Percentiles rank a stretch among this genome's conserved stretches.
Conservation (phyloP, 2,113 vertebrate genomes). For the Sinosuthora webbiana region DNA sequence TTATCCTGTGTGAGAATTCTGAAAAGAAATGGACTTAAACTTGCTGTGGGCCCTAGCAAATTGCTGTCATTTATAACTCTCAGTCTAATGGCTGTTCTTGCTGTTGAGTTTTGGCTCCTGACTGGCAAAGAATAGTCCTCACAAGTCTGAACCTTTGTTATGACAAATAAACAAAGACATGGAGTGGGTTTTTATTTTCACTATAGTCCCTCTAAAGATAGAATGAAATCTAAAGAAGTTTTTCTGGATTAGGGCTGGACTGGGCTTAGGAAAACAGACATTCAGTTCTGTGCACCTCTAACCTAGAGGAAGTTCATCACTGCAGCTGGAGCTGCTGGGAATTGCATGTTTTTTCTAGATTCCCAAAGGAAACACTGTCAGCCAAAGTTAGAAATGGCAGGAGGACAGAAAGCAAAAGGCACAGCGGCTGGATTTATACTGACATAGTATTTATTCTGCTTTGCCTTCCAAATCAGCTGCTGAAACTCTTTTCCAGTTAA, state of each 20-base stretch:
- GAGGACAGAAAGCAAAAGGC: conserved; percentile 25
- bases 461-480: background rate
- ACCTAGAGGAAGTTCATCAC: background rate
- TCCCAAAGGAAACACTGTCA: conserved; percentile 47
- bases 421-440: background rate
- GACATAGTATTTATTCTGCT: background rate
- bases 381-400: conserved; percentile 42
- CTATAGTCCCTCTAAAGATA: background rate
- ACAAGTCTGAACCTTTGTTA: background rate
- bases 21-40: background rate
- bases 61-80: background rate
- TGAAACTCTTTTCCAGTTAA: background rate
- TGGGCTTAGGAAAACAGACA: background rate
- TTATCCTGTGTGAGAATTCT: background rate
- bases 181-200: background rate
- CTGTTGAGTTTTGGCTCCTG: background rate
- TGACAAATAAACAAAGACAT: background rate
- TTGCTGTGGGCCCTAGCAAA: background rate
- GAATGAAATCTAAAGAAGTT: background rate
- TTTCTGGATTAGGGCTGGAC: background rate
- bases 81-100: background rate
- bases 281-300: background rate
- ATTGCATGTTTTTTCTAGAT: conserved; percentile 12
- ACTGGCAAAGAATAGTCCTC: background rate
- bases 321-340: conserved; percentile 51